Percentiles rank a stretch among this genome's conserved stretches.
Conservation (phyloP, 2,888 invertebrate genomes). For the Blastobasis adustella region DNA sequence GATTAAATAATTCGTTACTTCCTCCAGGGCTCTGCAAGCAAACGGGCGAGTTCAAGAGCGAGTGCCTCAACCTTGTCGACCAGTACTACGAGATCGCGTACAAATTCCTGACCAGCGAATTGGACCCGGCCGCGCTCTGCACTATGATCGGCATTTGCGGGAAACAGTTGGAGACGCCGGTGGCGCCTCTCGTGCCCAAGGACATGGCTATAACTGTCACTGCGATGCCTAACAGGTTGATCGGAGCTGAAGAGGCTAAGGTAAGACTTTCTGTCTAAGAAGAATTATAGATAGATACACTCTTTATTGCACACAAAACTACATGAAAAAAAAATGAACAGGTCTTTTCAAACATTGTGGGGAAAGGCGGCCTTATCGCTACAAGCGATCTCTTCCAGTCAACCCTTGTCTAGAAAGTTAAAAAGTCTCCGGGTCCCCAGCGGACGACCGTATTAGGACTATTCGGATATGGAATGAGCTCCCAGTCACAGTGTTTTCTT, state of each 20-base stretch:
- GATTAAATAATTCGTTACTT: too few relatives aligned
- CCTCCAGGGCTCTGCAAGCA: constrained; percentile 83
- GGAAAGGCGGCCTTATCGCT: too few relatives aligned
- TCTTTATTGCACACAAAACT: too few relatives aligned
- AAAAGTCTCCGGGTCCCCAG: too few relatives aligned
- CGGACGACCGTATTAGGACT: too few relatives aligned
- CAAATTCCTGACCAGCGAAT: constrained; percentile 77
- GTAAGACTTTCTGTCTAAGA: neutral
- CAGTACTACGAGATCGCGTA: constrained; percentile 87
- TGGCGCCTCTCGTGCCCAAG: constrained; percentile 77
- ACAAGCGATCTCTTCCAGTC: too few relatives aligned
- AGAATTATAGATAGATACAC: too few relatives aligned
- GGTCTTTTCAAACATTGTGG: too few relatives aligned
- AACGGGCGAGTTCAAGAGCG: constrained; percentile 80
- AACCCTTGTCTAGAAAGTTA: neutral
- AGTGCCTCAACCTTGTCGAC: constrained; percentile 85
- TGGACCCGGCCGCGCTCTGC: constrained; percentile 83
- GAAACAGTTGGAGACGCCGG: constrained; percentile 36
- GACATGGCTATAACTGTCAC: constrained; percentile 49
- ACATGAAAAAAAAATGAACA: too few relatives aligned
- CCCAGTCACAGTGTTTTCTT: too few relatives aligned
- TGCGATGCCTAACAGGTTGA: constrained; percentile 25
- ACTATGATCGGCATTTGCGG: constrained; percentile 81
- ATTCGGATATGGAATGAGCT: too few relatives aligned
- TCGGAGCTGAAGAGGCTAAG: constrained; percentile 53